Evolutionary conservation across 1,140 invertebrate species (phyloP).

Genomic region (Mizuhopecten yessoensis): DNA sequence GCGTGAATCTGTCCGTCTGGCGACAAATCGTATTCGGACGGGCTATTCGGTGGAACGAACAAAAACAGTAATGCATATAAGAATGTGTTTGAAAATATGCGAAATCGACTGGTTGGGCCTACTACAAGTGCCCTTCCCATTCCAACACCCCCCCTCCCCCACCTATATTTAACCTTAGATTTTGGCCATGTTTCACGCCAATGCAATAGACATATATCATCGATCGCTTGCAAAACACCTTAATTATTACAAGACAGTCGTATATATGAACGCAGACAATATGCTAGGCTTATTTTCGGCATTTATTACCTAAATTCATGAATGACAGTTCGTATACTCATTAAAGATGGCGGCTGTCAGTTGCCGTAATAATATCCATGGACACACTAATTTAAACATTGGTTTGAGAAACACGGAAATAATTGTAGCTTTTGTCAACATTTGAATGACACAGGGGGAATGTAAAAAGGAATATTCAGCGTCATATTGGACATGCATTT

Average conservation of each 20-base stretch:
- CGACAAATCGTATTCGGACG: too few species aligned
- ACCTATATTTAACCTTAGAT: background rate
- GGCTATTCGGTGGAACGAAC: too few species aligned
- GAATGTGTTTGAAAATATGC: too few species aligned
- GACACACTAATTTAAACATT: slow-evolving; percentile 7
- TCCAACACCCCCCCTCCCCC: background rate
- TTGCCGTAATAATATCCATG: slow-evolving; percentile 38
- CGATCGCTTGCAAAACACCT: background rate
- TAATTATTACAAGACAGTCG: background rate
- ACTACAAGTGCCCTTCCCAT: background rate
- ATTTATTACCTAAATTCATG: background rate
- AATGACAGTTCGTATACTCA: slow-evolving; percentile 33
- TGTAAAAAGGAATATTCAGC: background rate
- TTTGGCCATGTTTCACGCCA: background rate
- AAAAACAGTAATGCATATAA: too few species aligned
- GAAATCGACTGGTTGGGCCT: too few species aligned
- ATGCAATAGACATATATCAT: background rate
- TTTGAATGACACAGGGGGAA: background rate
- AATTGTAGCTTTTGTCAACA: background rate
- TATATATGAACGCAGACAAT: background rate
- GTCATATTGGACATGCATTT: slow-evolving; percentile 27
- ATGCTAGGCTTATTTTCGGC: background rate
- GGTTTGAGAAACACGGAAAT: background rate
- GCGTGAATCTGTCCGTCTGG: background rate
- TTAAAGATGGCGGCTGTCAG: slow-evolving; percentile 37